Percentiles rank a stretch among this genome's conserved stretches.
Conservation (phyloP, 2,888 invertebrate genomes). For the Tanypteryx hageni region DNA sequence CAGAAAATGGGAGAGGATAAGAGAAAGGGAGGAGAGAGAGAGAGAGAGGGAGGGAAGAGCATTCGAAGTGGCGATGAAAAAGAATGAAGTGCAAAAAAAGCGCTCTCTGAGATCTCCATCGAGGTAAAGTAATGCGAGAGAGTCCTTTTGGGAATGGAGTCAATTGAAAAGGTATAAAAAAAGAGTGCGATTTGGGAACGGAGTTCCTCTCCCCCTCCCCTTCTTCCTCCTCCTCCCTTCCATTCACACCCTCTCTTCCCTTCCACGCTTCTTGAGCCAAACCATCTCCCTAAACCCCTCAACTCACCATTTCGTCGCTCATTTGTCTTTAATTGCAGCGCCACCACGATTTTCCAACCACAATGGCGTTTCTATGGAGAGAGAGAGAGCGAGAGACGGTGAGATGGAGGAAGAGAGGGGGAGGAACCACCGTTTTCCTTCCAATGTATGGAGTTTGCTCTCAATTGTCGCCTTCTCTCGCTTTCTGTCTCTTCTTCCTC, state of each 20-base stretch:
- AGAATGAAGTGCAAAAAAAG: not conserved
- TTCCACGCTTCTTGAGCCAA: not conserved
- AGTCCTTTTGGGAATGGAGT: not conserved
- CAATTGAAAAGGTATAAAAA: constrained; percentile 21
- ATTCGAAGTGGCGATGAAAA: no score
- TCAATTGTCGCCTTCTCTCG: constrained; percentile 25
- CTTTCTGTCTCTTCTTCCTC: not conserved
- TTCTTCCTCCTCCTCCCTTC: not conserved
- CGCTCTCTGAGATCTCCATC: constrained; percentile 7
- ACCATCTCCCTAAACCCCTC: not conserved
- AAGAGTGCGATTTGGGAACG: constrained; percentile 24
- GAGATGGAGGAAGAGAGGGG: not conserved
- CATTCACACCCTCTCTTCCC: not conserved
- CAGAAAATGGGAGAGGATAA: not conserved
- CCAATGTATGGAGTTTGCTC: constrained; percentile 22
- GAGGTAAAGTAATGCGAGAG: not conserved
- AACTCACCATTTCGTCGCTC: constrained; percentile 44
- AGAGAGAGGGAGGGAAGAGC: not conserved
- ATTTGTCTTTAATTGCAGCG: constrained; percentile 57
- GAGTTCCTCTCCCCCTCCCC: not conserved
- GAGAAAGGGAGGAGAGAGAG: not conserved
- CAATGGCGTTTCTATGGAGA: constrained; percentile 27
- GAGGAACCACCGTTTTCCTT: constrained; percentile 31
- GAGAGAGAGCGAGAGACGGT: not conserved
- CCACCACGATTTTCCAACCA: constrained; percentile 45